These are phyloP conservation scores for Adelosebastes latens DNA, from an alignment of 2,797 vertebrate genomes.

Conservation along the genomic window DNA sequence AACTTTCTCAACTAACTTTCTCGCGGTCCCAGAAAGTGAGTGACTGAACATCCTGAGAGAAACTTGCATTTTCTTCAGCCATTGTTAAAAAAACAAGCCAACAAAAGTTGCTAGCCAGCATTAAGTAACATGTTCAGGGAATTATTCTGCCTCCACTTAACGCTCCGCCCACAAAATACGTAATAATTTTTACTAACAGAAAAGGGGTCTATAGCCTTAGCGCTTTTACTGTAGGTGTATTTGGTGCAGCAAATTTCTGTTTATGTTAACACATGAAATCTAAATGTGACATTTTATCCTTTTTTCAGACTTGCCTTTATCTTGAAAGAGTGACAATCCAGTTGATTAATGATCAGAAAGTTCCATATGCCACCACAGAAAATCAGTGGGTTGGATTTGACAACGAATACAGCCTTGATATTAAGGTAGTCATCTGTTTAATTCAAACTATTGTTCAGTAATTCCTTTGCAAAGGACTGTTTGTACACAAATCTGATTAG, in stretches of 20 bases:
- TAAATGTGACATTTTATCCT: neutral
- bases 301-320: conserved; percentile 79
- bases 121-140: too few species aligned
- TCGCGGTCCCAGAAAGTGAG: too few species aligned
- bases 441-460: neutral
- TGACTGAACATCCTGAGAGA: too few species aligned
- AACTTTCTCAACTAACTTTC: too few species aligned
- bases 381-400: conserved; percentile 86
- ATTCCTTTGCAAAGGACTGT: neutral
- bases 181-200: too few species aligned
- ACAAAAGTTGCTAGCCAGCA: too few species aligned
- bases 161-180: too few species aligned
- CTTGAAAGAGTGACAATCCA: conserved; percentile 48
- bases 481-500: neutral
- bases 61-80: too few species aligned
- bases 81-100: too few species aligned
- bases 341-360: conserved; percentile 77
- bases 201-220: too few species aligned
- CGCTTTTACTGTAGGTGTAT: too few species aligned
- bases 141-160: too few species aligned
- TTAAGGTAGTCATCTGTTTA: conserved; percentile 74
- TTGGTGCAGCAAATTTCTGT: neutral
- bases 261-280: neutral
- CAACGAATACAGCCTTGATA: conserved; percentile 72
- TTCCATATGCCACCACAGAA: conserved; percentile 80